phyloP scores from a whole-genome alignment of 2,888 invertebrate genomes.

The Sthenelais limicola region DNA sequence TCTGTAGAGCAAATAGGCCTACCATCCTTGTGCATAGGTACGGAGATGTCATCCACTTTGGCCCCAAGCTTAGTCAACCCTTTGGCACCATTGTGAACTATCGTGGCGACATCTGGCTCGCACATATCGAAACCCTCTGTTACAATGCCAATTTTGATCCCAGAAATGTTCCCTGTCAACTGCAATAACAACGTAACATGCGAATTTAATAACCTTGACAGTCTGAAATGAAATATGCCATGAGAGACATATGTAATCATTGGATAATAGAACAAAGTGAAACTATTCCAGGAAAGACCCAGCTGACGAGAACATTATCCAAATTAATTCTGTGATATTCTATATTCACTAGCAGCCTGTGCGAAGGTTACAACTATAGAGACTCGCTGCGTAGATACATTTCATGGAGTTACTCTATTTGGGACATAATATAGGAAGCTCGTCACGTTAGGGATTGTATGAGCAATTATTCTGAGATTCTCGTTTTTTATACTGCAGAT shows the following conservation, averaged over 20 bases:
- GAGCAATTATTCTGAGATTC: too few species aligned
- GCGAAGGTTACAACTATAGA: too few species aligned
- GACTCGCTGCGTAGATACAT: too few species aligned
- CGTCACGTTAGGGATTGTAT: too few species aligned
- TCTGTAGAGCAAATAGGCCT: neutral
- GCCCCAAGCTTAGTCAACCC: slow-evolving; percentile 1
- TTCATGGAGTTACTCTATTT: too few species aligned
- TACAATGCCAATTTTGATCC: slow-evolving; percentile 18
- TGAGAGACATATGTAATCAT: neutral
- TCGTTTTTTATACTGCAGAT: neutral
- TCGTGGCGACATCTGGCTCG: slow-evolving; percentile 26
- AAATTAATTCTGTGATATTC: too few species aligned
- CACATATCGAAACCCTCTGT: slow-evolving; percentile 34
- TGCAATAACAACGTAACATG: slow-evolving; percentile 42
- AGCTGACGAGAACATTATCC: too few species aligned
- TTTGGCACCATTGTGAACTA: slow-evolving; percentile 20
- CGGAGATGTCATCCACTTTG: slow-evolving; percentile 35
- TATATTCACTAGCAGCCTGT: too few species aligned
- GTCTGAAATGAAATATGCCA: too few species aligned
- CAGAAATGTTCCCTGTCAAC: slow-evolving; percentile 50
- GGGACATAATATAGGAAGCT: too few species aligned
- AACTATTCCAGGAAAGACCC: neutral
- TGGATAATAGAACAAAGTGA: neutral
- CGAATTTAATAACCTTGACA: too few species aligned
- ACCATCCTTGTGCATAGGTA: slow-evolving; percentile 40